Percentiles rank a stretch among this genome's conserved stretches.
These are phyloP conservation scores for Epizoanthus fatuus DNA, from an alignment of 92 coral and sea anemone species.

Conservation along the genomic window DNA sequence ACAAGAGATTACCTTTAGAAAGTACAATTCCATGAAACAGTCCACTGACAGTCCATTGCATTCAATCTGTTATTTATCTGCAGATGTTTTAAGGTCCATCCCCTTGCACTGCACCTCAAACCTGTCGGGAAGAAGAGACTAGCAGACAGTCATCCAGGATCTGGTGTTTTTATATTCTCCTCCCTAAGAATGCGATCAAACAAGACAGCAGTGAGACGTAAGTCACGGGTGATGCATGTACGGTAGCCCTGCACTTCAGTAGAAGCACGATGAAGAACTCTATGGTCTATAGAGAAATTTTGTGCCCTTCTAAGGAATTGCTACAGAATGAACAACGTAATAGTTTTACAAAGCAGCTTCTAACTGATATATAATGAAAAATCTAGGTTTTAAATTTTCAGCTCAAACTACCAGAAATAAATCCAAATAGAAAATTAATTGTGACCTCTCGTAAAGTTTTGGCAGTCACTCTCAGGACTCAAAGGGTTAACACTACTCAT, in stretches of 20 bases:
- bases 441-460: too few relatives aligned
- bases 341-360: too few relatives aligned
- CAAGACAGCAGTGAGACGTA: slow-evolving; percentile 56
- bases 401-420: too few relatives aligned
- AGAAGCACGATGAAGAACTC: not conserved
- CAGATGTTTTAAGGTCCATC: slow-evolving; percentile 87
- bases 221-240: slow-evolving; percentile 23
- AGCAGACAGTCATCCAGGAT: slow-evolving; percentile 41
- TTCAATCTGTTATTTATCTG: not conserved
- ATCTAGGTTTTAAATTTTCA: too few relatives aligned
- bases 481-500: too few relatives aligned
- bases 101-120: slow-evolving; percentile 85
- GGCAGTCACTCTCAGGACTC: too few relatives aligned
- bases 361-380: too few relatives aligned
- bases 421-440: too few relatives aligned
- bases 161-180: slow-evolving; percentile 93
- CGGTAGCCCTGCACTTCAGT: not conserved
- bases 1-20: too few relatives aligned
- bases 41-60: not conserved
- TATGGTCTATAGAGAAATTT: not conserved
- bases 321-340: too few relatives aligned
- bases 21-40: not conserved
- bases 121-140: slow-evolving; percentile 83
- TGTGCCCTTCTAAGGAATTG: too few relatives aligned
- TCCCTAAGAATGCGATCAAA: slow-evolving; percentile 79